Percentiles rank a stretch among this genome's conserved stretches.
phyloP scores from a whole-genome alignment of 2,888 invertebrate species.

The Sarcophaga carnaria region DNA sequence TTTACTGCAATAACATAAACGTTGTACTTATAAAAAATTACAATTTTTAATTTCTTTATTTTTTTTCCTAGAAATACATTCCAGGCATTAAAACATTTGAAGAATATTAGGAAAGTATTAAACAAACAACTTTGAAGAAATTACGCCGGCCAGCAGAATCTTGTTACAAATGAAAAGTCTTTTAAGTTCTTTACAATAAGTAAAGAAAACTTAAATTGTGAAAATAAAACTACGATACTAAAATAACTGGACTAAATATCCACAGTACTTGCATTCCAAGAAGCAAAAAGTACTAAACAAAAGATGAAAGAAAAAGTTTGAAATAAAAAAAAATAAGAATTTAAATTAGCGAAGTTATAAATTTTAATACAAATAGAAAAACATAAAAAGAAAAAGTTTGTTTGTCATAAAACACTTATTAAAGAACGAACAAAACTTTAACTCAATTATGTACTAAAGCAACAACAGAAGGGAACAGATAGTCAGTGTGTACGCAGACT shows the following conservation, averaged over 20 bases:
- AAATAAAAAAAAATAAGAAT: slow-evolving; percentile 23
- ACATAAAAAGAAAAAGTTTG: neutral
- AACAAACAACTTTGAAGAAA: slow-evolving; percentile 15
- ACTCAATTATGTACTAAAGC: no score
- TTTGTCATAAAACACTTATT: slow-evolving; percentile 9
- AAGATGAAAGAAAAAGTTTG: neutral
- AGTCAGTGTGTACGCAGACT: no score
- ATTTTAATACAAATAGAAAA: slow-evolving; percentile 20
- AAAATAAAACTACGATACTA: slow-evolving; percentile 24
- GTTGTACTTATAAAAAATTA: slow-evolving; percentile 1
- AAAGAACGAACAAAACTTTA: neutral
- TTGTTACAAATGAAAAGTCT: neutral
- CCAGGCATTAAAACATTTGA: neutral
- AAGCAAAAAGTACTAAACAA: neutral
- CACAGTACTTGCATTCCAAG: neutral
- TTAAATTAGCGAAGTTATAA: slow-evolving; percentile 8
- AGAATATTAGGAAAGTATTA: slow-evolving; percentile 6
- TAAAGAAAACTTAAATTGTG: neutral
- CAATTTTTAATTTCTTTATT: slow-evolving; percentile 9
- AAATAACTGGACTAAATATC: neutral
- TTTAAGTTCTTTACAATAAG: neutral
- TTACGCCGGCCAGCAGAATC: slow-evolving; percentile 5
- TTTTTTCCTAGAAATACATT: neutral
- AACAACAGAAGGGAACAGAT: no score
- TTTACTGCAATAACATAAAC: no score